Conservation (phyloP, 2,888 invertebrate genomes). For the Eurytoma californica region DNA sequence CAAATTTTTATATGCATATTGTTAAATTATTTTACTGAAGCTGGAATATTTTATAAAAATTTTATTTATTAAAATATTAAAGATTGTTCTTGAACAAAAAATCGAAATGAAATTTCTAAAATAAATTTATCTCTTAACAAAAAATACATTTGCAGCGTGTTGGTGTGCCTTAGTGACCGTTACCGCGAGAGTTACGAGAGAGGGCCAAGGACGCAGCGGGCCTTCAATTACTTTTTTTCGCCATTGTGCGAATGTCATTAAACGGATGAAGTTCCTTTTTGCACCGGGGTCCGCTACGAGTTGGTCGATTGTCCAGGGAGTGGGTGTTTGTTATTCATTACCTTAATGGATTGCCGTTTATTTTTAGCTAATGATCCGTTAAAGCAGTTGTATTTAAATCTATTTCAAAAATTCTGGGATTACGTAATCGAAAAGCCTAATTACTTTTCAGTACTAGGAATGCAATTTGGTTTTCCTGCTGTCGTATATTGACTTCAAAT, state of each 20-base stretch:
- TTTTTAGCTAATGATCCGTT: constrained; percentile 31
- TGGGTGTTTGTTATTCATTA: constrained; percentile 48
- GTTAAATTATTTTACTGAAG: too few relatives aligned
- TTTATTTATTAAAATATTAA: neutral
- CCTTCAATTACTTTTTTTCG: constrained; percentile 44
- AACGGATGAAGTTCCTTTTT: constrained; percentile 21
- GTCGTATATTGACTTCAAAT: neutral
- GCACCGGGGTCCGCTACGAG: neutral
- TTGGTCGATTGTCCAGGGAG: constrained; percentile 32
- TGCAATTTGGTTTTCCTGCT: too few relatives aligned
- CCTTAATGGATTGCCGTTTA: constrained; percentile 38
- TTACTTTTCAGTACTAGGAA: neutral
- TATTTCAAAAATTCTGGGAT: neutral
- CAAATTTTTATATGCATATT: too few relatives aligned
- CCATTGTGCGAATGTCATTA: constrained; percentile 43
- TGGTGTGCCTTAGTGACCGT: constrained; percentile 2
- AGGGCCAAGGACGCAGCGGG: constrained; percentile 42
- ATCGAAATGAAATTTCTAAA: neutral
- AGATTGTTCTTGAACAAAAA: neutral
- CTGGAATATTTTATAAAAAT: too few relatives aligned
- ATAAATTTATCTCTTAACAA: too few relatives aligned
- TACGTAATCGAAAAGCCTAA: neutral
- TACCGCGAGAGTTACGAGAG: constrained; percentile 30
- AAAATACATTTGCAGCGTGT: neutral
- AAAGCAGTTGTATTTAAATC: neutral